Evolutionary conservation across 2,113 vertebrate genomes (phyloP).

Genomic region (Oreochromis niloticus): DNA sequence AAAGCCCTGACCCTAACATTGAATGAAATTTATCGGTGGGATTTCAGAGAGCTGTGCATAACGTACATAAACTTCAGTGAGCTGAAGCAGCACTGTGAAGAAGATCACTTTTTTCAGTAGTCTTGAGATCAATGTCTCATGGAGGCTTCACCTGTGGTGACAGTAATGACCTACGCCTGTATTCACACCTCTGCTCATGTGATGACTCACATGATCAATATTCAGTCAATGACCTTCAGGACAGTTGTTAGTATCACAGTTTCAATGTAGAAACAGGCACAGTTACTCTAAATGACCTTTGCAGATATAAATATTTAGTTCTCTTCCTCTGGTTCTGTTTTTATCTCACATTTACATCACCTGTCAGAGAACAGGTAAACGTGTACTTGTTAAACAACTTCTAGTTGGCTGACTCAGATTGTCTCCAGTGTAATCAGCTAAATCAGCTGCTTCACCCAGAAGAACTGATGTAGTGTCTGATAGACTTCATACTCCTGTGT

Average conservation of each 20-base stretch:
- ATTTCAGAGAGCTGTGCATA: fast-evolving
- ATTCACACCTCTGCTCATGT: fast-evolving
- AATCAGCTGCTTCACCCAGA: fast-evolving
- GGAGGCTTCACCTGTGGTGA: fast-evolving
- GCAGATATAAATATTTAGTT: not conserved
- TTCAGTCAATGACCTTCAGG: fast-evolving
- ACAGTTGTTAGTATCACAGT: fast-evolving
- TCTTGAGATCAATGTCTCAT: not conserved
- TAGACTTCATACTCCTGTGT: not conserved
- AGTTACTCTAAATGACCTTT: not conserved
- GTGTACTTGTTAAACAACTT: not conserved
- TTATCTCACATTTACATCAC: not conserved
- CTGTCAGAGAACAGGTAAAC: not conserved
- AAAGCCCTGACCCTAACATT: fast-evolving
- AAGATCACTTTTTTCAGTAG: fast-evolving
- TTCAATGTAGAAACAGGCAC: not conserved
- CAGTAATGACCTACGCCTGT: not conserved
- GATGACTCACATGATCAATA: fast-evolving
- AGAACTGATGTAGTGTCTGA: not conserved
- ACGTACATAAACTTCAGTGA: fast-evolving
- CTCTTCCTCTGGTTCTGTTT: not conserved
- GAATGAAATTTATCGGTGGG: fast-evolving
- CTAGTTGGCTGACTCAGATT: not conserved
- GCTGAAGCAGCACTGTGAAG: not conserved
- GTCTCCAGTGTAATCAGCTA: not conserved